Conservation (phyloP, 2,797 vertebrate genomes). For the Enteromius anoplus region DNA sequence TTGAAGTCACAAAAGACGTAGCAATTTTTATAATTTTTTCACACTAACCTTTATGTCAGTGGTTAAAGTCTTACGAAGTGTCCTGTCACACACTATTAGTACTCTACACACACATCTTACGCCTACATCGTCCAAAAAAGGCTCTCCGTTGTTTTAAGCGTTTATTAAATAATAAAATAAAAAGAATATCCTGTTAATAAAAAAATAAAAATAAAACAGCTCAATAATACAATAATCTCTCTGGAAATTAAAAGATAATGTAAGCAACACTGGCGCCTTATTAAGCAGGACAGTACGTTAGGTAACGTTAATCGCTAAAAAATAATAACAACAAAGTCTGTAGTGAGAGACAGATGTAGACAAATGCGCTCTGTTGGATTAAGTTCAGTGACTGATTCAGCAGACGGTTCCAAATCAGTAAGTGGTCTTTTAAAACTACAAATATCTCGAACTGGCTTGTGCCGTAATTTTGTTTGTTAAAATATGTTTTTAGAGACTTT, state of each 20-base stretch:
- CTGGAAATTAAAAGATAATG: neutral
- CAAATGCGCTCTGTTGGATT: too few species aligned
- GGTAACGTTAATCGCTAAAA: neutral
- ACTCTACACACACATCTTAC: neutral
- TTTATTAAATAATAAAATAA: neutral
- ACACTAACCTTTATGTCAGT: neutral
- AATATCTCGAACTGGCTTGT: neutral
- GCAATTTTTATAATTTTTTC: neutral
- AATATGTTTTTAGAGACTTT: neutral
- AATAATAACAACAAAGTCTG: neutral
- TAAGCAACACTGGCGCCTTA: too few species aligned
- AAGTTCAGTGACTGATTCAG: neutral
- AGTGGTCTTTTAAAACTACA: too few species aligned
- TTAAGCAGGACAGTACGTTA: neutral
- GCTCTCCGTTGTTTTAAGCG: neutral
- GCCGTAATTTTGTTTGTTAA: neutral
- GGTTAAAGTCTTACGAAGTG: neutral
- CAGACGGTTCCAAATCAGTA: neutral
- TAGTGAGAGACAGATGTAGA: neutral
- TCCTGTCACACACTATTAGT: neutral
- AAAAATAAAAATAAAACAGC: neutral
- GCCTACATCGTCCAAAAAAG: neutral
- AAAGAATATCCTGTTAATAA: neutral
- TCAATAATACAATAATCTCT: neutral
- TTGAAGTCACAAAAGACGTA: too few species aligned